Percentiles rank a stretch among this genome's conserved stretches.
These are phyloP conservation scores for Drosophila mauritiana DNA, from an alignment of 1,140 invertebrate genomes.

Conservation along the genomic window DNA sequence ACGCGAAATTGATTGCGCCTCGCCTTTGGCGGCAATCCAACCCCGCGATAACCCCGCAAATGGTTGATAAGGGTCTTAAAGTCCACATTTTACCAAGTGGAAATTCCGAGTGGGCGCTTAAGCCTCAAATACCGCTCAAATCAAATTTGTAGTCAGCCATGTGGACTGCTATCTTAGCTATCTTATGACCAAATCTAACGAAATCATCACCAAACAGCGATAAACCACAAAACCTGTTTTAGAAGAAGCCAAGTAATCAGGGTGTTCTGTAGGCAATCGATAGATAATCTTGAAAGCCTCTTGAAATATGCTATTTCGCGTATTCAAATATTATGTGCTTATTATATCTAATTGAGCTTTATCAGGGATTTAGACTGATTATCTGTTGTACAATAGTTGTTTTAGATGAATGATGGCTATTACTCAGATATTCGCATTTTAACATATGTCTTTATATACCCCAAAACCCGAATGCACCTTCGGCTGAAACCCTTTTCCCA, in stretches of 20 bases:
- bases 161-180: not conserved
- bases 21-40: constrained; percentile 47
- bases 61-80: constrained; percentile 36
- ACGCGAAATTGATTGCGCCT: constrained; percentile 43
- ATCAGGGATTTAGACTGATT: not conserved
- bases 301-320: not conserved
- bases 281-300: not conserved
- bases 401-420: not conserved
- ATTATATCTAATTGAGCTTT: too few relatives aligned
- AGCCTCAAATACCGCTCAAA: not conserved
- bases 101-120: not conserved
- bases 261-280: not conserved
- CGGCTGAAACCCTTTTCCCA: not conserved
- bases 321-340: not conserved
- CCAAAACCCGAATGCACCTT: not conserved
- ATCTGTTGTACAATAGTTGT: not conserved
- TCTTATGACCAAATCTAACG: not conserved
- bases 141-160: not conserved
- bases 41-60: constrained; percentile 34
- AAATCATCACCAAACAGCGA: not conserved
- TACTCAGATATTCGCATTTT: too few relatives aligned
- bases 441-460: not conserved
- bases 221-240: constrained; percentile 1
- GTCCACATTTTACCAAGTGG: constrained; percentile 5
- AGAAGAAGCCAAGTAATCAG: not conserved